Percentiles rank a stretch among this genome's conserved stretches.
phyloP scores from a whole-genome alignment of 1,140 invertebrate genomes.

The Penaeus japonicus region DNA sequence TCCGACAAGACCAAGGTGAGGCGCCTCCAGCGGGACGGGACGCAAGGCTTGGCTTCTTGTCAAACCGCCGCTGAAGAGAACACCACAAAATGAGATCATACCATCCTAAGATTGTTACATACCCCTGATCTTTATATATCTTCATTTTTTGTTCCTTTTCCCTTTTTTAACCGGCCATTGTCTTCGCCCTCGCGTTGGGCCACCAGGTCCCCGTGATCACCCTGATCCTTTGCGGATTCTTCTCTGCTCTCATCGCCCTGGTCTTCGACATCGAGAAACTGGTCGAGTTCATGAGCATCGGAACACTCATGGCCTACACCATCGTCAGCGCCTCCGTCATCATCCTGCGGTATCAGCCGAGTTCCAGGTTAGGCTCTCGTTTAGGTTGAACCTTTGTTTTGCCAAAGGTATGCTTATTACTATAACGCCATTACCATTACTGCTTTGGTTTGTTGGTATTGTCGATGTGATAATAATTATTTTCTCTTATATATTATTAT shows the following conservation, averaged over 20 bases:
- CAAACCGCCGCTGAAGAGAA: too few relatives aligned
- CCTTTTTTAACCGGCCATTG: background rate
- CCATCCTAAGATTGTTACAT: too few relatives aligned
- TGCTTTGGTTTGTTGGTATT: background rate
- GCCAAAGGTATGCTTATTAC: background rate
- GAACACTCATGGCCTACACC: constrained; percentile 88
- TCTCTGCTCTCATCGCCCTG: constrained; percentile 81
- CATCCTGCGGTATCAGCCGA: constrained; percentile 80
- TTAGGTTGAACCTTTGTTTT: background rate
- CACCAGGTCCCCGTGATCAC: constrained; percentile 79
- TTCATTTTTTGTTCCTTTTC: background rate
- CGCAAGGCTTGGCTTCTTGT: too few relatives aligned
- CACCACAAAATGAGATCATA: too few relatives aligned
- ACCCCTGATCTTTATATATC: too few relatives aligned
- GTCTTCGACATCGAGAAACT: constrained; percentile 89
- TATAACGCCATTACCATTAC: background rate
- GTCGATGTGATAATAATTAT: background rate
- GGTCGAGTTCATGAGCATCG: constrained; percentile 94
- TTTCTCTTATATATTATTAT: too few relatives aligned
- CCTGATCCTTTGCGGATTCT: constrained; percentile 78
- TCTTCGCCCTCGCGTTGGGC: background rate
- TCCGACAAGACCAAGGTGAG: constrained; percentile 75
- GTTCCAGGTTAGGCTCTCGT: constrained; percentile 58
- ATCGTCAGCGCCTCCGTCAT: constrained; percentile 90
- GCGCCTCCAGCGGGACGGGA: too few relatives aligned